Conservation (phyloP, 2,113 vertebrate genomes). For the Dendropsophus ebraccatus region DNA sequence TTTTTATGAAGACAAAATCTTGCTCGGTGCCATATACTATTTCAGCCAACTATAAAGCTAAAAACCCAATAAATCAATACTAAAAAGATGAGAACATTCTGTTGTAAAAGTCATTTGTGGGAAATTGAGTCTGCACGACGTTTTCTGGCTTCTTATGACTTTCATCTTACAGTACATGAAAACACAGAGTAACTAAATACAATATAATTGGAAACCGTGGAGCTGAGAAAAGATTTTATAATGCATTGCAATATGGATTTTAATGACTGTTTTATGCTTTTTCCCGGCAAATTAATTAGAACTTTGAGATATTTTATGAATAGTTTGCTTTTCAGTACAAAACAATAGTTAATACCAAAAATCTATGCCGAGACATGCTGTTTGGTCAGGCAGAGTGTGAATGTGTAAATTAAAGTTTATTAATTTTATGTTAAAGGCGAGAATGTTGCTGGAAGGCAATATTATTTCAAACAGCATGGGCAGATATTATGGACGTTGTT, state of each 20-base stretch:
- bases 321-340: background rate
- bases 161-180: slow-evolving; percentile 49
- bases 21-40: background rate
- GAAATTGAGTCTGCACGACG: slow-evolving; percentile 41
- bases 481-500: too few species aligned
- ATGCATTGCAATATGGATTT: slow-evolving; percentile 8
- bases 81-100: slow-evolving; percentile 51
- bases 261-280: slow-evolving; percentile 20
- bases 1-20: slow-evolving; percentile 48
- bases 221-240: slow-evolving; percentile 8
- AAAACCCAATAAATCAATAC: slow-evolving; percentile 47
- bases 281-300: slow-evolving; percentile 7
- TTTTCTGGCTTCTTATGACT: slow-evolving; percentile 47
- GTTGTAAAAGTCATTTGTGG: slow-evolving; percentile 22
- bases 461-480: too few species aligned
- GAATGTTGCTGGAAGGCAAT: background rate
- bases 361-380: background rate
- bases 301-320: slow-evolving; percentile 16
- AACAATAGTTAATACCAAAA: background rate
- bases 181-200: slow-evolving; percentile 27
- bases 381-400: background rate
- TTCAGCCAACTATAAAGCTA: slow-evolving; percentile 34
- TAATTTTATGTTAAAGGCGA: background rate
- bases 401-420: background rate
- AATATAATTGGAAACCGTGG: slow-evolving; percentile 37